Conservation (phyloP, 2,888 invertebrate genomes). For the Hydrotaea cyrtoneurina region DNA sequence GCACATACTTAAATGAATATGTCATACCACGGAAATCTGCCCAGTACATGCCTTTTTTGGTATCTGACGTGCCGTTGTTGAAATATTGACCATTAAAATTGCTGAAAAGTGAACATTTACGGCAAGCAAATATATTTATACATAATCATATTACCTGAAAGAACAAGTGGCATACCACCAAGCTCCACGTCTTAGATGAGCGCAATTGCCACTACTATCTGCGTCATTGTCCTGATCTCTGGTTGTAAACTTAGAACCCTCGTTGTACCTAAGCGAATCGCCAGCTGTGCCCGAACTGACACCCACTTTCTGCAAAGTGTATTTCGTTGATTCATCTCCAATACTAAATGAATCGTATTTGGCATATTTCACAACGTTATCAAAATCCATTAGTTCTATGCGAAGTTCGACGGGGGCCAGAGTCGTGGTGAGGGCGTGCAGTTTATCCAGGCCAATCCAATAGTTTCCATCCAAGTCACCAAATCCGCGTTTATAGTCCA, state of each 20-base stretch:
- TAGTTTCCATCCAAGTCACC: too few species aligned
- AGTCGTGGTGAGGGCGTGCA: too few species aligned
- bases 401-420: too few species aligned
- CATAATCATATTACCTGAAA: neutral
- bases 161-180: conserved; percentile 39
- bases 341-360: too few species aligned
- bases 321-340: neutral
- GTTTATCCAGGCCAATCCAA: too few species aligned
- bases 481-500: neutral
- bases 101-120: neutral
- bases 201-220: conserved; percentile 1
- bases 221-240: conserved; percentile 43
- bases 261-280: neutral
- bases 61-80: neutral
- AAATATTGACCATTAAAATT: neutral
- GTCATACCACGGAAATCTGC: neutral
- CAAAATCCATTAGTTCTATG: too few species aligned
- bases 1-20: neutral
- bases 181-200: neutral
- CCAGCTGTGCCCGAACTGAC: neutral
- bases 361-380: too few species aligned
- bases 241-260: conserved; percentile 21
- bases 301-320: neutral
- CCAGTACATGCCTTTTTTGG: neutral
- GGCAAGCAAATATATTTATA: neutral